Percentiles rank a stretch among this genome's conserved stretches.
phyloP scores from a whole-genome alignment of 2,888 invertebrate genomes.

The Anticlea derivata region DNA sequence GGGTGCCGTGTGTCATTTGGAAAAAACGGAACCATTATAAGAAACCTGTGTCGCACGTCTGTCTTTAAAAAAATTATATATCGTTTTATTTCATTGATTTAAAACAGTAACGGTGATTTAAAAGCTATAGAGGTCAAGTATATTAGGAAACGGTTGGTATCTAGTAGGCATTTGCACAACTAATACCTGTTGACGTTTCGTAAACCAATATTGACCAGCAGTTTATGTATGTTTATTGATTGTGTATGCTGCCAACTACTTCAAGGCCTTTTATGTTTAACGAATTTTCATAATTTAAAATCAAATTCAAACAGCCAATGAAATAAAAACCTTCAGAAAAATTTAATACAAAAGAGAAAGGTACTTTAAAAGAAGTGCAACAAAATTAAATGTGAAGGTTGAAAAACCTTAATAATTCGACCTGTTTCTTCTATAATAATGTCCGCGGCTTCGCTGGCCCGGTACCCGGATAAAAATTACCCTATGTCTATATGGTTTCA shows the following conservation, averaged over 20 bases:
- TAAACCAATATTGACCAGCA: constrained; percentile 24
- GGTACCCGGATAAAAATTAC: too few species aligned
- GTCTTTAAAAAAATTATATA: too few species aligned
- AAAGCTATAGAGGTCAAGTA: constrained; percentile 22
- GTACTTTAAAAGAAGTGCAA: constrained; percentile 17
- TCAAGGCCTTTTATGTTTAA: constrained; percentile 23
- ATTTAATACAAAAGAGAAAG: constrained; percentile 25
- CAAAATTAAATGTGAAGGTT: constrained; percentile 23
- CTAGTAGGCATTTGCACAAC: constrained; percentile 35
- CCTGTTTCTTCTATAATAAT: too few species aligned
- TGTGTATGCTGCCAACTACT: constrained; percentile 27
- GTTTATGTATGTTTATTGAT: constrained; percentile 25
- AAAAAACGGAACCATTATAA: too few species aligned
- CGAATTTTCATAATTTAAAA: neutral
- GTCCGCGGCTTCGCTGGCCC: too few species aligned
- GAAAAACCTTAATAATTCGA: constrained; percentile 15
- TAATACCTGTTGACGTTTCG: constrained; percentile 25
- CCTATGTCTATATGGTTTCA: too few species aligned
- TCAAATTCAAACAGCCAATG: too few species aligned
- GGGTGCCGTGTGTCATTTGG: too few species aligned
- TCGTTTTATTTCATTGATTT: neutral
- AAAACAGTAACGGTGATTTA: constrained; percentile 17
- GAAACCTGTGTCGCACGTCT: too few species aligned
- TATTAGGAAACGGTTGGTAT: constrained; percentile 30
- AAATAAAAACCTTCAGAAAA: neutral